Evolutionary conservation across 2,113 vertebrate species (phyloP).

Genomic region (Pseudopodoces humilis): DNA sequence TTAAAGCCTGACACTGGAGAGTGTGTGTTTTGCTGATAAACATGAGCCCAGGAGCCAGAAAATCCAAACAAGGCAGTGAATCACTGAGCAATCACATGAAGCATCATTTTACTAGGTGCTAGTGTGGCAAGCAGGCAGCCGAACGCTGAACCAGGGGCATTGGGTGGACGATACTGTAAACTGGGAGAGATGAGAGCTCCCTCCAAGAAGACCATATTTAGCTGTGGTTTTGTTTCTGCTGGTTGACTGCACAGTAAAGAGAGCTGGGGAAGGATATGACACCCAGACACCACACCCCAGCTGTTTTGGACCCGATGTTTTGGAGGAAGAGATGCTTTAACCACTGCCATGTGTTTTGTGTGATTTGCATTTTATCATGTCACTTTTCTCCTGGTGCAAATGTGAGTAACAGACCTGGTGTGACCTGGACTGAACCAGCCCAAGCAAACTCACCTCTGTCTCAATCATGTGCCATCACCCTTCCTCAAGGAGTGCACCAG

Average conservation of each 20-base stretch:
- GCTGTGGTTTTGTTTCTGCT: not conserved
- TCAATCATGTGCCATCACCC: rapidly evolving
- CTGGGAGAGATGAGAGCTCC: not conserved
- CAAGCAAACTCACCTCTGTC: not conserved
- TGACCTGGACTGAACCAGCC: rapidly evolving
- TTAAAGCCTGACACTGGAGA: not conserved
- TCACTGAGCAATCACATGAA: not conserved
- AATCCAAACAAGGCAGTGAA: constrained; percentile 57
- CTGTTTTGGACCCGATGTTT: not conserved
- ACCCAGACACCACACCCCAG: not conserved
- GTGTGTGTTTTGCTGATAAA: constrained; percentile 46
- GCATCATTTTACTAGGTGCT: not conserved
- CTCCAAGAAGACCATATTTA: constrained; percentile 30
- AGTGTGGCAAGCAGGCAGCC: not conserved
- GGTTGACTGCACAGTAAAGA: not conserved
- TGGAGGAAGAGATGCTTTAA: not conserved
- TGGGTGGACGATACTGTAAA: not conserved
- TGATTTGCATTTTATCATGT: rapidly evolving
- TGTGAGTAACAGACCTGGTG: not conserved
- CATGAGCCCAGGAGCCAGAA: constrained; percentile 28
- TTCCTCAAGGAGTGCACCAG: not conserved
- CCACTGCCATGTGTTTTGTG: not conserved
- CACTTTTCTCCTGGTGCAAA: not conserved
- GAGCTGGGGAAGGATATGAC: not conserved
- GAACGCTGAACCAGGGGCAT: rapidly evolving